phyloP scores from a whole-genome alignment of 2,113 vertebrate genomes.

The Varanus komodoensis region DNA sequence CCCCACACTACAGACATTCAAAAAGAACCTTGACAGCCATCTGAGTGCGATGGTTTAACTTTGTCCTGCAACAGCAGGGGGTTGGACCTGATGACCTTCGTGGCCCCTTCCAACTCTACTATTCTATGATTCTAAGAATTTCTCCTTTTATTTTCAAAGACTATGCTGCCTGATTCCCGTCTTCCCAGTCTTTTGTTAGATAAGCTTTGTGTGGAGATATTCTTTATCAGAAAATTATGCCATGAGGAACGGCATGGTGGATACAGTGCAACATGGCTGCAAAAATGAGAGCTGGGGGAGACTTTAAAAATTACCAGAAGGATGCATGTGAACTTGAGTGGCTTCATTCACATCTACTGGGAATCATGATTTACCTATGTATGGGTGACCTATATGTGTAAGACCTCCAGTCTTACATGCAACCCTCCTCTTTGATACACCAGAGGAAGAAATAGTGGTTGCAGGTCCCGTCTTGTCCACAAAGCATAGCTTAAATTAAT shows the following conservation, averaged over 20 bases:
- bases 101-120: no score
- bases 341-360: neutral
- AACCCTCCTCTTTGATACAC: neutral
- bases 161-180: neutral
- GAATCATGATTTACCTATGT: neutral
- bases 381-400: neutral
- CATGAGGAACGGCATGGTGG: neutral
- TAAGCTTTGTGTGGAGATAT: neutral
- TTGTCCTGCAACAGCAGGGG: no score
- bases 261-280: no score
- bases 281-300: neutral
- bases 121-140: no score
- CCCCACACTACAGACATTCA: no score
- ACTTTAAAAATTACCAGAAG: neutral
- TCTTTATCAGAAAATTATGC: neutral
- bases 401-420: neutral
- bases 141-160: neutral
- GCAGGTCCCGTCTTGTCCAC: neutral
- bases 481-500: neutral
- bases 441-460: neutral
- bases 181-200: neutral
- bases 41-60: no score
- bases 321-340: neutral
- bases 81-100: no score
- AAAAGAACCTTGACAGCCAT: no score